These are phyloP conservation scores for Catagonus wagneri DNA, from an alignment of 2,113 vertebrate genomes.

Conservation along the genomic window DNA sequence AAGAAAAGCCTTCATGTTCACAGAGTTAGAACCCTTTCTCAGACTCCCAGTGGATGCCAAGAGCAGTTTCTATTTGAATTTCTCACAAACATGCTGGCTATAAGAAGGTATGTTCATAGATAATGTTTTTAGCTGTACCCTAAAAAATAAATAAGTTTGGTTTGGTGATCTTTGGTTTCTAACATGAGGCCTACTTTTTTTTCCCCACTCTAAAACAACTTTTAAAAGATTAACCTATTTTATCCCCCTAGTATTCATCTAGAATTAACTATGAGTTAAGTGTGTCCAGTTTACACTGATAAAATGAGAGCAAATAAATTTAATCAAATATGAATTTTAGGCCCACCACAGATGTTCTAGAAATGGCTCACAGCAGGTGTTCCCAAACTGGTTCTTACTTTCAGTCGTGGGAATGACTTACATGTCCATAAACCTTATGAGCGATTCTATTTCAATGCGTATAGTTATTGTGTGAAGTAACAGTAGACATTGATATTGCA, in stretches of 20 bases:
- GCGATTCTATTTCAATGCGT: not conserved
- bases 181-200: not conserved
- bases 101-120: conserved; percentile 47
- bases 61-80: conserved; percentile 27
- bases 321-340: not conserved
- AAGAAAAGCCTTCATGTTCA: conserved; percentile 19
- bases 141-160: conserved; percentile 68
- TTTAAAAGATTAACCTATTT: not conserved
- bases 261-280: not conserved
- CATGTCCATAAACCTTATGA: not conserved
- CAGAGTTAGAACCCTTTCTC: conserved; percentile 5
- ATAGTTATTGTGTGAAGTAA: not conserved
- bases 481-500: not conserved
- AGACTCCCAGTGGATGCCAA: not conserved
- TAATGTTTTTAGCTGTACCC: conserved; percentile 50
- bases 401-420: not conserved
- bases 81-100: not conserved
- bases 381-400: not conserved
- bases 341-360: not conserved
- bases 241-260: not conserved
- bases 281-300: not conserved
- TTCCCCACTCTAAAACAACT: not conserved
- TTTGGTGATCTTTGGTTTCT: conserved; percentile 52
- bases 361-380: not conserved
- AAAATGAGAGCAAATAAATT: not conserved